These are phyloP conservation scores for Chironomus riparius DNA, from an alignment of 2,888 invertebrate genomes.

Conservation along the genomic window DNA sequence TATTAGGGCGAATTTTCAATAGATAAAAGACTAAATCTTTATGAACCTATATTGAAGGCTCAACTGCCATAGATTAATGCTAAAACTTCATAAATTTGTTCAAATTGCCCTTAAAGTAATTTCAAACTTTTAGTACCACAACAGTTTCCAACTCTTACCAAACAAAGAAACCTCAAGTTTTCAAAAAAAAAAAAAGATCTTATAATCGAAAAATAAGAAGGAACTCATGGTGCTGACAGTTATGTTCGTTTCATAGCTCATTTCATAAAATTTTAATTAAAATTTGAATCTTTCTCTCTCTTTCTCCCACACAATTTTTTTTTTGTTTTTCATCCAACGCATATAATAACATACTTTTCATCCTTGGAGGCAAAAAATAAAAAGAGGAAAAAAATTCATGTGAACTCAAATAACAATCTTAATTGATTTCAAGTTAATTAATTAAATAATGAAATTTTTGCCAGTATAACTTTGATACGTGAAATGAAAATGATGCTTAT, in stretches of 20 bases:
- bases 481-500: slow-evolving; percentile 1
- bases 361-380: slow-evolving; percentile 2
- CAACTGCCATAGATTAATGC: too few relatives aligned
- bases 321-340: too few relatives aligned
- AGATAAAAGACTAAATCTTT: too few relatives aligned
- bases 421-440: slow-evolving; percentile 25
- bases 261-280: slow-evolving; percentile 9
- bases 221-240: slow-evolving; percentile 5
- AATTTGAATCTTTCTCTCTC: not conserved
- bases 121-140: too few relatives aligned
- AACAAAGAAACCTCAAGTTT: too few relatives aligned
- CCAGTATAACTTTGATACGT: not conserved
- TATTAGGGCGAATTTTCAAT: too few relatives aligned
- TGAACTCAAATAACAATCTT: not conserved
- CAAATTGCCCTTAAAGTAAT: too few relatives aligned
- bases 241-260: slow-evolving; percentile 11
- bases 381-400: not conserved
- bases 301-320: not conserved
- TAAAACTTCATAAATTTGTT: too few relatives aligned
- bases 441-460: slow-evolving; percentile 20
- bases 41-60: too few relatives aligned
- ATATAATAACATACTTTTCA: not conserved
- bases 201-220: not conserved
- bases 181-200: too few relatives aligned
- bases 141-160: too few relatives aligned